Evolutionary conservation across 2,113 vertebrate species (phyloP), one percentile per base, ranked within the genome.

Genomic region (Phrynosoma platyrhinos): DNA sequence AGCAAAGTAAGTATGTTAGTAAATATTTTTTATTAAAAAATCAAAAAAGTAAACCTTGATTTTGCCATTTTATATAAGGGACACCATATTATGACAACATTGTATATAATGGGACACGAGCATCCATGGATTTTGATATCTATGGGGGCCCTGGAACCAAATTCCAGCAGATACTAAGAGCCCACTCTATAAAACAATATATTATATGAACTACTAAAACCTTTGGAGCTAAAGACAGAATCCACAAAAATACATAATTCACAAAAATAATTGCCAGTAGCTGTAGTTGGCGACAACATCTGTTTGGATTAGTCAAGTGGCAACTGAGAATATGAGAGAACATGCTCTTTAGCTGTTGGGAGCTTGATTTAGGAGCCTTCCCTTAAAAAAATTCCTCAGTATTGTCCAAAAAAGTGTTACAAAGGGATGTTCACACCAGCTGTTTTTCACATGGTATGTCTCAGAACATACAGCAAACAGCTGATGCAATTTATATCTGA

Each of bases 371-470:
- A 83, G 69, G 64, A 9, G 62, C 90, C 64, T 58, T 81, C 68
- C 91, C 69, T 36, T 58, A 9, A 76, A 90, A 94, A 87, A 86
- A 93, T 95, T 96, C 91, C 84, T 89, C 81, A 86, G 40, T 69
- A 32, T 77, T n/a, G 83, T 88, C 89, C 87, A 83, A 91, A 88
- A 47, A 69, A 91, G 74, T 88, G 77, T 88, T 85, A 62, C 83
- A 53, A 91, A 52, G 42, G n/a, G 47, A 71, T 9, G 36, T 71
- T 83, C 27, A n/a, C 27, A 71, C 42, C 82, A 72, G 18, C 68
- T 83, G 82, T 83, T 83, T 83, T 83, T 83, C 68, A 71, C 68
- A 71, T 83, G 69, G 68, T 72, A 83, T 72, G 82, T 71, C 18
- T 18, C 42, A 47, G 30, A 83, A 83, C 25, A 8, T 72, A 72